A percentile compares a stretch with the other conserved stretches of the same genome.
phyloP scores from a whole-genome alignment of 2,797 vertebrate genomes.

The Sebastes alutus region DNA sequence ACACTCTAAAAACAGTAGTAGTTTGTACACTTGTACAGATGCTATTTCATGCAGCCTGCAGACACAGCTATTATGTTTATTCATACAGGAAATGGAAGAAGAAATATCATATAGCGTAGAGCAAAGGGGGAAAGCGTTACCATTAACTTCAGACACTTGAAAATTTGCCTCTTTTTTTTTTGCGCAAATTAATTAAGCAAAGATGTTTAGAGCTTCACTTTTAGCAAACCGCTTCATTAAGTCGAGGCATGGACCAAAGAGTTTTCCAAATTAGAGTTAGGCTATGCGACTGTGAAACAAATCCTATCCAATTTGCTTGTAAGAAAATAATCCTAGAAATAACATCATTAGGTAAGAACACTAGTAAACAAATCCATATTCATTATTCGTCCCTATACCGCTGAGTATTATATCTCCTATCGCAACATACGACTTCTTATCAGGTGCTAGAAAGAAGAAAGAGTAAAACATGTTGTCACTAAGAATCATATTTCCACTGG shows the following conservation, averaged over 20 bases:
- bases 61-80: slow-evolving; percentile 10
- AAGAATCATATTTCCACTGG: slow-evolving; percentile 52
- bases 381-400: slow-evolving; percentile 57
- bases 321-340: slow-evolving; percentile 58
- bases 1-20: slow-evolving; percentile 22
- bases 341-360: slow-evolving; percentile 61
- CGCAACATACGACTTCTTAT: slow-evolving; percentile 53
- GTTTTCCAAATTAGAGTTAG: slow-evolving; percentile 52
- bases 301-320: slow-evolving; percentile 54
- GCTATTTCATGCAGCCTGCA: slow-evolving; percentile 35
- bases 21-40: slow-evolving; percentile 11
- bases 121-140: background rate
- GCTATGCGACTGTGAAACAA: slow-evolving; percentile 42
- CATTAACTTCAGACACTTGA: slow-evolving; percentile 19
- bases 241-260: slow-evolving; percentile 33
- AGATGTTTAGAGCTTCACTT: slow-evolving; percentile 44
- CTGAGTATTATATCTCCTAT: slow-evolving; percentile 61
- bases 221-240: slow-evolving; percentile 60
- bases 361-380: slow-evolving; percentile 59
- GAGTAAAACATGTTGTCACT: slow-evolving; percentile 50
- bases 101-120: slow-evolving; percentile 2
- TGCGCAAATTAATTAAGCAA: slow-evolving; percentile 46
- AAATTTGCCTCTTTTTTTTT: slow-evolving; percentile 15
- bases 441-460: slow-evolving; percentile 54
- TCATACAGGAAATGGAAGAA: slow-evolving; percentile 16